Evolutionary conservation across 2,797 vertebrate species (phyloP).

Genomic region (Threskiornis aethiopicus): DNA sequence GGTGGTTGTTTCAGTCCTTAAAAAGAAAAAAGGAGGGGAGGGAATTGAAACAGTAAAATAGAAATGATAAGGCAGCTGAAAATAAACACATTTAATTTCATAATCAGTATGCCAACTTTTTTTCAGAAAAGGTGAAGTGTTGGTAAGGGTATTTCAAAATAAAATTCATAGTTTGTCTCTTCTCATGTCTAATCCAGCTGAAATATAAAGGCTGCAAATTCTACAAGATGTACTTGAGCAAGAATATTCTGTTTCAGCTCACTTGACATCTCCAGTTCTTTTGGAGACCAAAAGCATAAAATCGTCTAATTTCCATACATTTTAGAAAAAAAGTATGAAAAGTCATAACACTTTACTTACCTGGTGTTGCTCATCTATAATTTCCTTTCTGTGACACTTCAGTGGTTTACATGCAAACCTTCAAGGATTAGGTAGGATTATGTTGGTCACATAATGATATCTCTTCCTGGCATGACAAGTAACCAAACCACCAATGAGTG

Average conservation of each 20-base stretch:
- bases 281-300: not conserved
- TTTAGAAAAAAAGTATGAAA: not conserved
- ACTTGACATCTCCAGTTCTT: not conserved
- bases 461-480: slow-evolving; percentile 11
- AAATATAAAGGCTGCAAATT: not conserved
- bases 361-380: not conserved
- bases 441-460: not conserved
- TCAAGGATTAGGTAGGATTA: slow-evolving; percentile 40
- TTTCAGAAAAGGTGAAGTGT: not conserved
- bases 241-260: not conserved
- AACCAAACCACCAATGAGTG: not conserved
- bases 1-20: not conserved
- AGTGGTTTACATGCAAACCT: slow-evolving; percentile 4
- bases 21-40: not conserved
- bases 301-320: not conserved
- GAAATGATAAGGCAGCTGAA: not conserved
- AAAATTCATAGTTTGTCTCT: not conserved
- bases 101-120: not conserved
- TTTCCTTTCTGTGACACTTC: slow-evolving; percentile 7
- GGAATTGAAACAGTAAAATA: not conserved
- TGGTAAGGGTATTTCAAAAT: not conserved
- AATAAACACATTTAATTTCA: not conserved
- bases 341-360: not conserved
- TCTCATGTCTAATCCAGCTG: not conserved
- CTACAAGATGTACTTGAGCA: not conserved